phyloP scores from a whole-genome alignment of 2,113 vertebrate genomes.

The Dendrocopos noguchii region DNA sequence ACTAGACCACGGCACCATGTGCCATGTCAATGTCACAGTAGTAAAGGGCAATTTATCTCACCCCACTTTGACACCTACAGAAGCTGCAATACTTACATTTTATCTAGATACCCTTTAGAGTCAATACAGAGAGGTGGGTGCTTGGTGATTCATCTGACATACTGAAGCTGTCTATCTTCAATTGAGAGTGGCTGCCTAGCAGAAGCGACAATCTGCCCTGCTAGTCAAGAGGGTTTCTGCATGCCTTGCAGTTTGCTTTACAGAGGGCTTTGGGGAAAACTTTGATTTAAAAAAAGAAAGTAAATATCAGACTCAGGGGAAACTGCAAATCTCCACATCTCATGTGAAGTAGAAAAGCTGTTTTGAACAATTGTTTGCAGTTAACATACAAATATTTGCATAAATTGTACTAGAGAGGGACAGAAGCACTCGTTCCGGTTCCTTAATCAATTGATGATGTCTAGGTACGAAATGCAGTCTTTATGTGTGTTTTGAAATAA shows the following conservation, averaged over 20 bases:
- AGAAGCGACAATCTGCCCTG: not conserved
- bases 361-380: not conserved
- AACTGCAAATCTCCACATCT: not conserved
- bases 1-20: too few relatives aligned
- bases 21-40: not conserved
- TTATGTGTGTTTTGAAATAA: constrained; percentile 30
- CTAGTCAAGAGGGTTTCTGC: not conserved
- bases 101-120: not conserved
- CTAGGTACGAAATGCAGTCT: constrained; percentile 4
- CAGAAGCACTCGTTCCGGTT: not conserved
- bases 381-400: not conserved
- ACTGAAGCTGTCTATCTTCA: not conserved
- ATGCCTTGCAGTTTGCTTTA: not conserved
- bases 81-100: not conserved
- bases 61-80: not conserved
- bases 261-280: not conserved
- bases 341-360: not conserved
- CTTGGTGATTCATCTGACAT: not conserved
- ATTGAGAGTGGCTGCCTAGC: not conserved
- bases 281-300: not conserved
- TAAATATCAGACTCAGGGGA: not conserved
- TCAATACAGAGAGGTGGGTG: not conserved
- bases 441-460: not conserved
- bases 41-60: not conserved
- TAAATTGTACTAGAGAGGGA: not conserved